These are phyloP conservation scores for Calephelis virginiensis DNA, from an alignment of 1,140 invertebrate genomes.

Conservation along the genomic window DNA sequence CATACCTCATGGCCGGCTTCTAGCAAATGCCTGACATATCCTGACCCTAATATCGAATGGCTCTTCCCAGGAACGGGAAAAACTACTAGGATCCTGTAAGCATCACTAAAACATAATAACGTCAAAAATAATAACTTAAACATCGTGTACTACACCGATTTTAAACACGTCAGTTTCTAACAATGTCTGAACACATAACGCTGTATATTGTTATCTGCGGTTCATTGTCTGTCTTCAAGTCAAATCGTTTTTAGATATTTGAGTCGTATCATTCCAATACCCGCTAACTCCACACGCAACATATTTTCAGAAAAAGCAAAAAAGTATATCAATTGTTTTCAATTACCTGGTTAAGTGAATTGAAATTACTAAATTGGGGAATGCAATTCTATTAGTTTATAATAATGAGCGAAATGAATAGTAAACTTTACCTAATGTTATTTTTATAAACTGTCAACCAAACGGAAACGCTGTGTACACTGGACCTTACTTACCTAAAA, in stretches of 20 bases:
- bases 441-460: too few species aligned
- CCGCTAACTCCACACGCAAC: neutral
- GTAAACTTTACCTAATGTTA: neutral
- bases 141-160: neutral
- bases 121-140: conserved; percentile 1
- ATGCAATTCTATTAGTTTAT: too few species aligned
- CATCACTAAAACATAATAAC: conserved; percentile 18
- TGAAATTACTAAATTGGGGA: too few species aligned
- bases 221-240: too few species aligned
- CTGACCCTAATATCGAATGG: conserved; percentile 42
- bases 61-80: conserved; percentile 42
- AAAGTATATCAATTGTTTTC: too few species aligned
- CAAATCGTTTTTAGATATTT: neutral
- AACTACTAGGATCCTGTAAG: conserved; percentile 41
- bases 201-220: too few species aligned
- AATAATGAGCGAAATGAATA: too few species aligned
- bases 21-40: conserved; percentile 34
- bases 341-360: too few species aligned
- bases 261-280: conserved; percentile 1
- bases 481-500: too few species aligned
- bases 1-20: conserved; percentile 47
- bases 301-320: neutral
- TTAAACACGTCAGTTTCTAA: too few species aligned
- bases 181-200: too few species aligned
- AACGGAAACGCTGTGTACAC: too few species aligned